A percentile compares a stretch with the other conserved stretches of the same genome.
Evolutionary conservation across 2,797 vertebrate genomes (phyloP).

Genomic region (Anolis apletophallus): DNA sequence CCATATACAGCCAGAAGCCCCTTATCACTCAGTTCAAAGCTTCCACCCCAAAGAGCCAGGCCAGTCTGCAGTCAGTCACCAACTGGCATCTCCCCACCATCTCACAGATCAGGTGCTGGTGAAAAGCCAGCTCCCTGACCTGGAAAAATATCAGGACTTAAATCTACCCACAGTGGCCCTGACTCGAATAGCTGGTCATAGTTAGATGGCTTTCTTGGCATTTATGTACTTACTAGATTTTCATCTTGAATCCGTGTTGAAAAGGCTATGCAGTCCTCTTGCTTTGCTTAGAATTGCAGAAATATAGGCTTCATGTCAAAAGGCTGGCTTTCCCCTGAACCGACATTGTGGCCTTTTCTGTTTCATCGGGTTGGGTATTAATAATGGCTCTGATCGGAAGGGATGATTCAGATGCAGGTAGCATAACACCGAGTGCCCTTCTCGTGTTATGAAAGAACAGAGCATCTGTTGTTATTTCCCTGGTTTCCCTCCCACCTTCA

Average conservation of each 20-base stretch:
- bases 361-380: not conserved
- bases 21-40: too few species aligned
- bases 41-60: too few species aligned
- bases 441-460: conserved; percentile 17
- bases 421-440: conserved; percentile 10
- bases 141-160: too few species aligned
- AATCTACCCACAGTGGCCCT: too few species aligned
- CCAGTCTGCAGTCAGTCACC: too few species aligned
- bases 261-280: not conserved
- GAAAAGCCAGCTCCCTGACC: too few species aligned
- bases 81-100: too few species aligned
- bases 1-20: too few species aligned
- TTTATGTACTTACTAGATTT: not conserved
- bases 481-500: conserved; percentile 17
- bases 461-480: conserved; percentile 27
- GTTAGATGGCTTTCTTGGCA: not conserved
- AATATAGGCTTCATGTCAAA: not conserved
- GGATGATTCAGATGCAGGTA: conserved; percentile 45
- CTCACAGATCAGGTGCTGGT: too few species aligned
- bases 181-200: not conserved
- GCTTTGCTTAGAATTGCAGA: rapidly evolving
- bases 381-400: conserved; percentile 11
- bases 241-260: rapidly evolving
- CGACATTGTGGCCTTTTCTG: not conserved
- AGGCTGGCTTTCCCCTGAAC: not conserved